Conservation (phyloP, 2,888 invertebrate genomes). For the Ectemnius continuus region DNA sequence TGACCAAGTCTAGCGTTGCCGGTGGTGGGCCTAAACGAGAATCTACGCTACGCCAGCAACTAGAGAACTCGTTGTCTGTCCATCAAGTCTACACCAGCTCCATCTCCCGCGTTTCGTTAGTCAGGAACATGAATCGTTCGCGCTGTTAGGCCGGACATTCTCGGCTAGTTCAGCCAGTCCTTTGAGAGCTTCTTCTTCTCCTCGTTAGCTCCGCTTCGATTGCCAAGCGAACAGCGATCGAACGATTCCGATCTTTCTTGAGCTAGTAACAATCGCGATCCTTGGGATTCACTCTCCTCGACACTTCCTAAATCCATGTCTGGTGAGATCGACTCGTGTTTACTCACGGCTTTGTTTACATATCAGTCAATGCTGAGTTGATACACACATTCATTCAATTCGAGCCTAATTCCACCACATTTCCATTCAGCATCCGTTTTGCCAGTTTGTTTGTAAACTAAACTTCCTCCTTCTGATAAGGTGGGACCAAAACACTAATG, state of each 20-base stretch:
- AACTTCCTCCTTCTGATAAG: too few relatives aligned
- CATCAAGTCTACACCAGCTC: too few relatives aligned
- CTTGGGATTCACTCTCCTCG: conserved; percentile 19
- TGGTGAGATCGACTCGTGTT: conserved; percentile 15
- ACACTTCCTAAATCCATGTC: conserved; percentile 41
- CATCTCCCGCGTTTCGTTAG: too few relatives aligned
- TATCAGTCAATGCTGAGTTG: not conserved
- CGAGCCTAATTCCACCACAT: too few relatives aligned
- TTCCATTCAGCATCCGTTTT: too few relatives aligned
- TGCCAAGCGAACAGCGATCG: conserved; percentile 22
- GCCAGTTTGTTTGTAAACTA: too few relatives aligned
- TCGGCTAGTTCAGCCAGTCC: conserved; percentile 17
- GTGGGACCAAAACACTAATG: too few relatives aligned
- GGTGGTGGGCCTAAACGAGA: too few relatives aligned
- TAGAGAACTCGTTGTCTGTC: too few relatives aligned
- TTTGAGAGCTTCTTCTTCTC: conserved; percentile 28
- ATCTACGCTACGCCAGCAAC: too few relatives aligned
- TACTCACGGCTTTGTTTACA: too few relatives aligned
- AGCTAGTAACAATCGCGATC: conserved; percentile 36
- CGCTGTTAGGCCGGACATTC: conserved; percentile 13
- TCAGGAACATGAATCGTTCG: conserved; percentile 23
- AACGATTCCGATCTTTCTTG: conserved; percentile 37
- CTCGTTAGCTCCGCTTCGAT: conserved; percentile 26
- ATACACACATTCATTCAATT: too few relatives aligned
- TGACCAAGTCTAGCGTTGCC: conserved; percentile 22